A percentile compares a stretch with the other conserved stretches of the same genome.
Conservation (phyloP, 2,113 vertebrate species). For the Lanius collurio region DNA sequence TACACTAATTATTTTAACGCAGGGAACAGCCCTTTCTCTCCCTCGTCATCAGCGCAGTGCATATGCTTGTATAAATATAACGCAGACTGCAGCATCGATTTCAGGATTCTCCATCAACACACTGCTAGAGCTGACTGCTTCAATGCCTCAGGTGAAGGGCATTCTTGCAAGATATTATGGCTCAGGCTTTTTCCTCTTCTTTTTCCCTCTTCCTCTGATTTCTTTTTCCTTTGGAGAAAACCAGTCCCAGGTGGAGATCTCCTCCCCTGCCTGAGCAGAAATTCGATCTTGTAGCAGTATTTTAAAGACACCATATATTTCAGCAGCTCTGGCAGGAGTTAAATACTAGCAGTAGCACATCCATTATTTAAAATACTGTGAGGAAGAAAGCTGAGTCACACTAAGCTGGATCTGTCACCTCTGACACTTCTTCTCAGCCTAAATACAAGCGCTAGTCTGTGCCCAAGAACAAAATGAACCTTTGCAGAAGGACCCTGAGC, state of each 20-base stretch:
- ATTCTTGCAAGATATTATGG: neutral
- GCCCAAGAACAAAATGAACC: neutral
- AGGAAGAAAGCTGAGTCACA: slow-evolving; percentile 38
- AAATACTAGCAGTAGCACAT: neutral
- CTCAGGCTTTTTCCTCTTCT: neutral
- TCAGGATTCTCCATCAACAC: neutral
- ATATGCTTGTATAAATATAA: neutral
- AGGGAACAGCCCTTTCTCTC: slow-evolving; percentile 8
- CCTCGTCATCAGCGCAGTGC: neutral
- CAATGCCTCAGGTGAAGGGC: neutral
- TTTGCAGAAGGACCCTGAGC: neutral
- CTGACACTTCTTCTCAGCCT: neutral
- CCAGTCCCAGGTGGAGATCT: neutral
- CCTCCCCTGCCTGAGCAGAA: neutral
- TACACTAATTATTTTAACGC: slow-evolving; percentile 28
- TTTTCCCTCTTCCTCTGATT: neutral
- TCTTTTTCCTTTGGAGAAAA: neutral
- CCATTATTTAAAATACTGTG: neutral
- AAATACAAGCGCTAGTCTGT: neutral
- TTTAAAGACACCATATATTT: neutral
- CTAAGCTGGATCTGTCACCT: neutral
- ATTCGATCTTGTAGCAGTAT: neutral
- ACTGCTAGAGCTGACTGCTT: neutral
- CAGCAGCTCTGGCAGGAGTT: slow-evolving; percentile 22
- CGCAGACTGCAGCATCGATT: neutral